phyloP scores from a whole-genome alignment of 2,113 vertebrate genomes.

The Etheostoma cragini region DNA sequence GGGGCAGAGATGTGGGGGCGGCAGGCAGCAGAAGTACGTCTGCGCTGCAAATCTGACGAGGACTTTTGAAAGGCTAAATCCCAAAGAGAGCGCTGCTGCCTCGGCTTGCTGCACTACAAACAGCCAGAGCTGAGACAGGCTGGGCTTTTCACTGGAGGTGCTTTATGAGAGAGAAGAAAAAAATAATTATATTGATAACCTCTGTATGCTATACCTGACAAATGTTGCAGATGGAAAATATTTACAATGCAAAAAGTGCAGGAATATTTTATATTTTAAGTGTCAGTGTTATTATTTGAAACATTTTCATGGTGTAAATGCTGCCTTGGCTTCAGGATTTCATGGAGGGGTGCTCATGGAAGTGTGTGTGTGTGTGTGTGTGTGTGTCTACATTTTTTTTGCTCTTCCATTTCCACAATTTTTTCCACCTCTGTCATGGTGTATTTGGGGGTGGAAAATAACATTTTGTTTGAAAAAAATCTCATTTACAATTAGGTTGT shows the following conservation, averaged over 20 bases:
- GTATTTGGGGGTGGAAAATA: conserved; percentile 48
- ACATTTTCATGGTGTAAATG: conserved; percentile 53
- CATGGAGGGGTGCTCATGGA: conserved; percentile 44
- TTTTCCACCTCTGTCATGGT: conserved; percentile 60
- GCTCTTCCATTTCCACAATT: conserved; percentile 54
- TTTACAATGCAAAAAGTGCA: conserved; percentile 59
- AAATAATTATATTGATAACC: conserved; percentile 74
- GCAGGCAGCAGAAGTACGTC: conserved; percentile 76
- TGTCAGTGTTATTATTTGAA: conserved; percentile 52
- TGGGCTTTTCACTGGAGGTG: conserved; percentile 50
- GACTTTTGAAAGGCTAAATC: conserved; percentile 85
- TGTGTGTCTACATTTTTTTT: conserved; percentile 13
- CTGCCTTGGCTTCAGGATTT: conserved; percentile 62
- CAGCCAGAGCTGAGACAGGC: conserved; percentile 62
- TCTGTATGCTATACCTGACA: conserved; percentile 58
- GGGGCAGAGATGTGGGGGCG: conserved; percentile 73
- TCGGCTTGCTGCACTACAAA: conserved; percentile 69
- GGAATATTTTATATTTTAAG: conserved; percentile 50
- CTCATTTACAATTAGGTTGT: conserved; percentile 60
- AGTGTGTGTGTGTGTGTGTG: conserved; percentile 15
- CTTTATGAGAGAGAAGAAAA: conserved; percentile 49
- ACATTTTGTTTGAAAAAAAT: conserved; percentile 53
- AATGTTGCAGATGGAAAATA: conserved; percentile 60
- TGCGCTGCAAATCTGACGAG: conserved; percentile 82
- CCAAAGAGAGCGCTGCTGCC: conserved; percentile 74